A percentile compares a stretch with the other conserved stretches of the same genome.
phyloP scores from a whole-genome alignment of 2,888 invertebrate genomes.

The Tuberolachnus salignus region DNA sequence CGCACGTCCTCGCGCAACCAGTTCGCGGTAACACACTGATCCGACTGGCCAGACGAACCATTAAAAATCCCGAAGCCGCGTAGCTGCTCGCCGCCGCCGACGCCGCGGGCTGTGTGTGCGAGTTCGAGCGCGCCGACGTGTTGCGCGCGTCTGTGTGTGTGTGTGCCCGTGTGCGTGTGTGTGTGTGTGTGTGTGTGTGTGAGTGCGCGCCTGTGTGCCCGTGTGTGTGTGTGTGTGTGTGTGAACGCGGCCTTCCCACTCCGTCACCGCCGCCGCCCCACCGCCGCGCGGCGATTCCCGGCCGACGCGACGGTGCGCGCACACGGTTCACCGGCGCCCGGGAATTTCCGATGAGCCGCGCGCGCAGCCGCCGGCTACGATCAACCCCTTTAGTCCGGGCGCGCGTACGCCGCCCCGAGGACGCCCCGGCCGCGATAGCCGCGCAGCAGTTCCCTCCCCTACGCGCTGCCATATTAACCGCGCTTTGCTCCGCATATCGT shows the following conservation, averaged over 20 bases:
- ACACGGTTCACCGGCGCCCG: slow-evolving; percentile 54
- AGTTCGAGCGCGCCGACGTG: neutral
- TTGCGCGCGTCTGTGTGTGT: neutral
- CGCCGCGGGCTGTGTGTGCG: slow-evolving; percentile 17
- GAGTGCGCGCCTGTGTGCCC: neutral
- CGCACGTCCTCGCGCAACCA: slow-evolving; percentile 32
- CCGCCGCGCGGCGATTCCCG: neutral
- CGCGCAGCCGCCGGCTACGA: neutral
- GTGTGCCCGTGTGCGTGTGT: too few species aligned
- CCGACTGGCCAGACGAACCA: slow-evolving; percentile 50
- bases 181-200: slow-evolving; percentile 6
- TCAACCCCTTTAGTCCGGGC: slow-evolving; percentile 34
- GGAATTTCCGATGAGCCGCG: slow-evolving; percentile 45
- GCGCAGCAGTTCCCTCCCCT: neutral
- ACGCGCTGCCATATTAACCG: too few species aligned
- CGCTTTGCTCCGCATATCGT: too few species aligned
- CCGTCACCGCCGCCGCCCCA: neutral
- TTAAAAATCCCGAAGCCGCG: slow-evolving; percentile 51
- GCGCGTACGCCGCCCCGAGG: neutral
- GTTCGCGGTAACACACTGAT: slow-evolving; percentile 53
- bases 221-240: neutral
- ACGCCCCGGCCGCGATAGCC: neutral
- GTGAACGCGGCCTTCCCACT: slow-evolving; percentile 18
- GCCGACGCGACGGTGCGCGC: neutral
- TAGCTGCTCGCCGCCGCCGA: slow-evolving; percentile 26